phyloP scores from a whole-genome alignment of 1,140 invertebrate species.

The Drosophila pseudoobscura region DNA sequence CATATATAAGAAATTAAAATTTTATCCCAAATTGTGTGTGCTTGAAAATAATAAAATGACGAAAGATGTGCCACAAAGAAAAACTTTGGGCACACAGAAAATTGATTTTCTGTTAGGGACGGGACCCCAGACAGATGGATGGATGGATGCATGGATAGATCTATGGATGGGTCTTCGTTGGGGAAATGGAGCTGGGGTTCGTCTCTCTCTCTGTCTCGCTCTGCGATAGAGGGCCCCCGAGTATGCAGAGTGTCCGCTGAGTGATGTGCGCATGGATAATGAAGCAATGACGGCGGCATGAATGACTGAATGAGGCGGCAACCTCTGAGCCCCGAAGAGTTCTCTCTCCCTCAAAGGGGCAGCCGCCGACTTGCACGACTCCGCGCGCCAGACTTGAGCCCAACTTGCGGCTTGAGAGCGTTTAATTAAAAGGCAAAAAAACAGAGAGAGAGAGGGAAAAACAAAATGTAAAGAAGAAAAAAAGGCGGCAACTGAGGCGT shows the following conservation, averaged over 20 bases:
- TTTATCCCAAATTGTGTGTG: conserved; percentile 9
- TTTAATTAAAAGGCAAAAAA: conserved; percentile 79
- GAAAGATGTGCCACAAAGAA: conserved; percentile 43
- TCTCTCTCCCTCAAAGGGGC: conserved; percentile 57
- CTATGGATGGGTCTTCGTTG: conserved; percentile 14
- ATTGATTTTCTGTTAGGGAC: conserved; percentile 52
- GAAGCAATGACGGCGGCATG: conserved; percentile 67
- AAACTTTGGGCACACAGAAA: conserved; percentile 48
- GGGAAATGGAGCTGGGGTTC: conserved; percentile 27
- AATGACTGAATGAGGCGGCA: conserved; percentile 58
- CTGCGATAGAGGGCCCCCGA: conserved; percentile 1
- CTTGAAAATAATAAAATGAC: conserved; percentile 43
- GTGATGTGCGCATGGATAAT: conserved; percentile 80
- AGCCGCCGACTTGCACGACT: conserved; percentile 44
- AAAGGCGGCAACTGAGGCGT: conserved; percentile 58
- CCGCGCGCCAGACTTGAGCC: conserved; percentile 34
- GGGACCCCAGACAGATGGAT: conserved; percentile 16
- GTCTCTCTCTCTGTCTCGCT: neutral
- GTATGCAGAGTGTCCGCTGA: conserved; percentile 56
- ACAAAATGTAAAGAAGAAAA: conserved; percentile 30
- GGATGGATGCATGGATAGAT: conserved; percentile 32
- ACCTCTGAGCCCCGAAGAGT: conserved; percentile 38
- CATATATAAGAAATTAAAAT: conserved; percentile 40
- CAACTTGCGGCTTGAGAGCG: conserved; percentile 61
- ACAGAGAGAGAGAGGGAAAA: neutral